Evolutionary conservation across 2,888 invertebrate genomes (phyloP), one percentile per base, ranked within the genome.

Genomic region (Boloria euphrosyne): DNA sequence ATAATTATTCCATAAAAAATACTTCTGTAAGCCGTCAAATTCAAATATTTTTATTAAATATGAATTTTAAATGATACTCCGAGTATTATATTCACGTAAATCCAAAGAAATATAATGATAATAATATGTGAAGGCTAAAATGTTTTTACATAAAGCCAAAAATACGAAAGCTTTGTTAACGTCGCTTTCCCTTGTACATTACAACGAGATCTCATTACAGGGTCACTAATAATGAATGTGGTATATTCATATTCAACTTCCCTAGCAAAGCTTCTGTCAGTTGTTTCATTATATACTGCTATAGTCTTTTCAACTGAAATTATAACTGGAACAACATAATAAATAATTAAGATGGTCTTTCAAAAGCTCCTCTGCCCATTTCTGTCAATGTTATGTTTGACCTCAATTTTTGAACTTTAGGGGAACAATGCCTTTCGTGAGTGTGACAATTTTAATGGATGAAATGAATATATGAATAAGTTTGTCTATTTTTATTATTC

Each of bases 181-280:
- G 10, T 44, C 63, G 63, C 63, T 51, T 1, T 50, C 50, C 38
- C 51, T 44, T 51, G 16, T 57, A 43, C 57, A 57, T 64, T 17
- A 51, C 43, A 13, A 3, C 55, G 46, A 57, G 63, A 64, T 64
- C 61, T 62, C 51, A 66, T 66, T 66, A 66, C 44, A 44, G 51
- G 66, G 61, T 66, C 50, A 43, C 61, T 62, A 61, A 66, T 66
- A 66, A 66, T 55, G 49, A 61, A 61, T 27, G 27, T 17, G 17
- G 54, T 60, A 51, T 57, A 64, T 57, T 50, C 57, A 63, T 51
- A 64, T 51, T 57, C 44, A 57, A 64, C 43, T 63, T 51, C 54
- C 63, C 55, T 1, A 38, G 17, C 46, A 49, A 43, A 63, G 55
- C 31, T 64, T 51, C 27, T 64, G 54, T 62, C 49, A 62, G 47